Evolutionary conservation across 2,113 vertebrate species (phyloP).

Genomic region (Corythoichthys intestinalis): DNA sequence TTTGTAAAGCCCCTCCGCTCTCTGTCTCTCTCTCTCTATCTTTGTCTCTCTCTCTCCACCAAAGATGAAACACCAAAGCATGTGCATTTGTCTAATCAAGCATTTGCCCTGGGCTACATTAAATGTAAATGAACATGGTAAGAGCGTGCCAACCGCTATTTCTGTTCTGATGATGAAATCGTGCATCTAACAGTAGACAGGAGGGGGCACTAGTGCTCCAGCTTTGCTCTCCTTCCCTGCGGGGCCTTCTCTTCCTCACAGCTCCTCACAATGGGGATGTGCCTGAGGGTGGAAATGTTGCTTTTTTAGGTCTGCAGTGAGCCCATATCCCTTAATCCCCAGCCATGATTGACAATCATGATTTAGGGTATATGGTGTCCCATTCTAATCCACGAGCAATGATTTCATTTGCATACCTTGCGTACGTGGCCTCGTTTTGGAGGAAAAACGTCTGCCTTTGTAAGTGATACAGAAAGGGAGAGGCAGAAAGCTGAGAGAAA

Average conservation of each 20-base stretch:
- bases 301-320: slow-evolving; percentile 98
- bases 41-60: slow-evolving; percentile 23
- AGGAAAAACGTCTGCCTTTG: slow-evolving; percentile 76
- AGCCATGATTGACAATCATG: slow-evolving; percentile 99
- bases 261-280: slow-evolving; percentile 77
- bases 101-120: slow-evolving; percentile 57
- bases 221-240: slow-evolving; percentile 67
- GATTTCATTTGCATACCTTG: slow-evolving; percentile 99
- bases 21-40: too few relatives aligned
- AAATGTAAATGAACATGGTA: slow-evolving; percentile 64
- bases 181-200: slow-evolving; percentile 40
- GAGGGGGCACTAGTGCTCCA: slow-evolving; percentile 97
- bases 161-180: slow-evolving; percentile 57
- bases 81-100: slow-evolving; percentile 72
- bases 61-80: slow-evolving; percentile 72
- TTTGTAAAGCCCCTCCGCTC: slow-evolving; percentile 51
- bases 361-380: slow-evolving; percentile 99
- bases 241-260: slow-evolving; percentile 79
- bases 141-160: slow-evolving; percentile 63
- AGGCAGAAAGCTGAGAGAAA: slow-evolving; percentile 50
- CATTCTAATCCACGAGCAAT: slow-evolving; percentile 98
- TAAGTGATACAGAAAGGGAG: slow-evolving; percentile 77
- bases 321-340: slow-evolving; percentile 99
- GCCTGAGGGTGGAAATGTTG: slow-evolving; percentile 87
- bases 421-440: slow-evolving; percentile 88